Percentiles rank a stretch among this genome's conserved stretches.
Conservation (phyloP, 2,797 vertebrate genomes). For the Merluccius polli region DNA sequence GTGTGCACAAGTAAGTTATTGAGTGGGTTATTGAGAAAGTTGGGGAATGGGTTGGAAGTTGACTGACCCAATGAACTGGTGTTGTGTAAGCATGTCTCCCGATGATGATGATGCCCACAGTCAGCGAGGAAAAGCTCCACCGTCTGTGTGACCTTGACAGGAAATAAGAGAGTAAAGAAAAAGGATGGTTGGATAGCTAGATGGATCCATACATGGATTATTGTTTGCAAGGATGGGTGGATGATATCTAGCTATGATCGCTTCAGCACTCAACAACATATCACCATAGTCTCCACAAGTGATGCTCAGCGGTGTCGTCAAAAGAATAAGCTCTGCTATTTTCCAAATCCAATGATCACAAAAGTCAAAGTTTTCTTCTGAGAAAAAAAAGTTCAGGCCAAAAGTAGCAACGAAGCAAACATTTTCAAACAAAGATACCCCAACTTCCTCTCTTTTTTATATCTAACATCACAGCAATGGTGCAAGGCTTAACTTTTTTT, state of each 20-base stretch:
- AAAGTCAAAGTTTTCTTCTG: background rate
- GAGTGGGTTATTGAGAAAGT: background rate
- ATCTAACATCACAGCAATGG: background rate
- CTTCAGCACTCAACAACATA: background rate
- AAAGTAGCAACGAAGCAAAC: slow-evolving; percentile 9
- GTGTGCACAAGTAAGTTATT: no score
- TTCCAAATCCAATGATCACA: background rate
- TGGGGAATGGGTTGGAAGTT: background rate
- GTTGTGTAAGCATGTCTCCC: background rate
- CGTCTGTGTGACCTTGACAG: background rate
- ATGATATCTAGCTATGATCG: background rate
- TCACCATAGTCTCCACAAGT: background rate
- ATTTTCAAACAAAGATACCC: slow-evolving; percentile 1
- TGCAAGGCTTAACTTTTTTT: background rate
- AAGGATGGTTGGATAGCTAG: background rate
- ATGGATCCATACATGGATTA: background rate
- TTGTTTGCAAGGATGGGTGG: background rate
- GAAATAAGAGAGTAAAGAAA: background rate
- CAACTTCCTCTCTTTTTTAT: background rate
- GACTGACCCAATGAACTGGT: background rate
- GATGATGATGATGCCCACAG: background rate
- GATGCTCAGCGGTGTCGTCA: background rate
- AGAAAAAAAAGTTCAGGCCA: background rate
- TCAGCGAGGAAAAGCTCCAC: background rate
- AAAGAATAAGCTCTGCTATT: background rate